A percentile compares a stretch with the other conserved stretches of the same genome.
Evolutionary conservation across 2,888 invertebrate species (phyloP).

Genomic region (Trichacis sp.): DNA sequence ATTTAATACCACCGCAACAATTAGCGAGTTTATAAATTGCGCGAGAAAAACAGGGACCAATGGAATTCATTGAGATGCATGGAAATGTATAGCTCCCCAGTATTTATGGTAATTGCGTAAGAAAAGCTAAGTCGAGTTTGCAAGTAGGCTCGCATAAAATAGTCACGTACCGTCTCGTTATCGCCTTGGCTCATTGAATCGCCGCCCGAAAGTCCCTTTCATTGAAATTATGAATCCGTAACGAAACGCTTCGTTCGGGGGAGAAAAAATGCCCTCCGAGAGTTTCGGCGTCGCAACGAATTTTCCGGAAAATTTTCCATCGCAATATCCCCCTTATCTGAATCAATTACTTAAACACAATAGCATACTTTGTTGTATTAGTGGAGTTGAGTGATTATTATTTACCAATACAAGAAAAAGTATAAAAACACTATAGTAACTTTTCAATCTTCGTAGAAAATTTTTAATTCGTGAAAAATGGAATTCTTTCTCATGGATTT

Average conservation of each 20-base stretch:
- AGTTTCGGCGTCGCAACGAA: too few relatives aligned
- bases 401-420: too few relatives aligned
- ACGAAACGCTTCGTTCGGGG: constrained; percentile 13
- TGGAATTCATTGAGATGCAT: constrained; percentile 14
- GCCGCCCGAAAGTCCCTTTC: constrained; percentile 25
- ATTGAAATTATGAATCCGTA: constrained; percentile 32
- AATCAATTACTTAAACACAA: too few relatives aligned
- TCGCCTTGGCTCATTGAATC: constrained; percentile 35
- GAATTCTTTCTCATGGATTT: too few relatives aligned
- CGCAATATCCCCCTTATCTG: too few relatives aligned
- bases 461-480: too few relatives aligned
- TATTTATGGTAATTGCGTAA: constrained; percentile 27
- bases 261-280: too few relatives aligned
- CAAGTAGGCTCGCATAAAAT: constrained; percentile 34
- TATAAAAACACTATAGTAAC: too few relatives aligned
- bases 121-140: constrained; percentile 24
- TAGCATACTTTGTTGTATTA: too few relatives aligned
- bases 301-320: too few relatives aligned
- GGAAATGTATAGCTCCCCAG: constrained; percentile 3
- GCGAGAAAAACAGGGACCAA: not conserved
- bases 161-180: constrained; percentile 36
- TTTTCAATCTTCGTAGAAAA: too few relatives aligned
- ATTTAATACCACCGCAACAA: not conserved
- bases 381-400: too few relatives aligned
- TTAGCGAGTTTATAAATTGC: not conserved